A percentile compares a stretch with the other conserved stretches of the same genome.
These are phyloP conservation scores for Trididemnum nubilum DNA, from an alignment of 23 tunicate species.

Conservation along the genomic window DNA sequence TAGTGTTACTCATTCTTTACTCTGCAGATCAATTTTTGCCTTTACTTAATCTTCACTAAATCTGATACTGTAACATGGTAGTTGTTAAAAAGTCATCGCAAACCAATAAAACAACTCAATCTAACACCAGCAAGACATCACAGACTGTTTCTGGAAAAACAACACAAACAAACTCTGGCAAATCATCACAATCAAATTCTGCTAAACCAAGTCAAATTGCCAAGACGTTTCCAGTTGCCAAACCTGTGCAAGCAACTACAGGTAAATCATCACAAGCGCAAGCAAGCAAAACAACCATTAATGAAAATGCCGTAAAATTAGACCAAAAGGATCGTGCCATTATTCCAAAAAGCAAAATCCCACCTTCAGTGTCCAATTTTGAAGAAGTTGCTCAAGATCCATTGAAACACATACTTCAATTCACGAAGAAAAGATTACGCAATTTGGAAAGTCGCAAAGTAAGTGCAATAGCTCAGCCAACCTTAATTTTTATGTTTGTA, in stretches of 20 bases:
- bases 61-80: too few species aligned
- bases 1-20: too few species aligned
- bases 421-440: conserved; percentile 58
- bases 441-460: conserved; percentile 83
- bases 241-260: too few species aligned
- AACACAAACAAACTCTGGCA: too few species aligned
- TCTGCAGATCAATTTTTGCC: too few species aligned
- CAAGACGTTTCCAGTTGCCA: too few species aligned
- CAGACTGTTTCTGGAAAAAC: too few species aligned
- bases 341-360: not conserved
- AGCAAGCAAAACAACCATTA: not conserved
- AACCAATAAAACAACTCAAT: not conserved
- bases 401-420: conserved; percentile 57
- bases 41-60: too few species aligned
- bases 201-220: too few species aligned
- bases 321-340: not conserved
- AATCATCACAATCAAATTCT: too few species aligned
- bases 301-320: not conserved
- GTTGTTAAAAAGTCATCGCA: not conserved
- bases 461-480: not conserved
- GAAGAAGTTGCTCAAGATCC: conserved; percentile 72
- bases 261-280: not conserved
- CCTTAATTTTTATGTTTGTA: too few species aligned
- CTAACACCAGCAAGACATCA: too few species aligned
- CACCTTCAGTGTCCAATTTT: conserved; percentile 25